Percentiles rank a stretch among this genome's conserved stretches.
Evolutionary conservation across 2,797 vertebrate genomes (phyloP).

Genomic region (Onychomys torridus): DNA sequence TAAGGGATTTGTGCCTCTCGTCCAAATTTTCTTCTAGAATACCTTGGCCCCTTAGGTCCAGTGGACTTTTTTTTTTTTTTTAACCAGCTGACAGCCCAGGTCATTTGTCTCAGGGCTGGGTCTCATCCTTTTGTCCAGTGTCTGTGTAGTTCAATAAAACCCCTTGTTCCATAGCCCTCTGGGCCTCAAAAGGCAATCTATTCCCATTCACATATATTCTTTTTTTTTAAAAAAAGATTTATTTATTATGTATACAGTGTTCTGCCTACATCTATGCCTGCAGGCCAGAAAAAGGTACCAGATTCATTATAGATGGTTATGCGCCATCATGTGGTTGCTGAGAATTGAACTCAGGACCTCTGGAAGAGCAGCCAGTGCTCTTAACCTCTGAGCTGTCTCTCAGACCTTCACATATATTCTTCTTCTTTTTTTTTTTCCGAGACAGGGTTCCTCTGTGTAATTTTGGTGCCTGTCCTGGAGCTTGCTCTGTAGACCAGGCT

Average conservation of each 20-base stretch:
- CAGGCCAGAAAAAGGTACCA: no score
- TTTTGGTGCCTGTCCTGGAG: no score
- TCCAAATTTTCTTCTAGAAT: neutral
- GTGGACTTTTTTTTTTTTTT: neutral
- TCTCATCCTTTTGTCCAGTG: neutral
- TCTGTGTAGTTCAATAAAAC: neutral
- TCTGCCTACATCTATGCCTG: no score
- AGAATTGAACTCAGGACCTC: neutral
- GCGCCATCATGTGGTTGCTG: neutral
- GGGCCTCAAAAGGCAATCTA: neutral
- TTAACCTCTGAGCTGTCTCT: neutral
- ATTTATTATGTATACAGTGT: no score
- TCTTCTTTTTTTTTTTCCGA: no score
- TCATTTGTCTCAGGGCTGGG: neutral
- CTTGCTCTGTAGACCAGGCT: no score
- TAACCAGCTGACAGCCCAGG: neutral
- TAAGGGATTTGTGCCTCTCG: neutral
- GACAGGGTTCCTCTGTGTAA: no score
- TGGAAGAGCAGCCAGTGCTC: neutral
- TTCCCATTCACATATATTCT: neutral
- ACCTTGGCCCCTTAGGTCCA: neutral
- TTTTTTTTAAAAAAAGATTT: neutral
- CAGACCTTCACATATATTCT: neutral
- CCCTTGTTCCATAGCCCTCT: neutral
- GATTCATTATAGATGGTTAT: no score